Base-by-base conservation (phyloP, 1,140 invertebrate genomes). In the Eupristina koningsbergeri region DNA sequence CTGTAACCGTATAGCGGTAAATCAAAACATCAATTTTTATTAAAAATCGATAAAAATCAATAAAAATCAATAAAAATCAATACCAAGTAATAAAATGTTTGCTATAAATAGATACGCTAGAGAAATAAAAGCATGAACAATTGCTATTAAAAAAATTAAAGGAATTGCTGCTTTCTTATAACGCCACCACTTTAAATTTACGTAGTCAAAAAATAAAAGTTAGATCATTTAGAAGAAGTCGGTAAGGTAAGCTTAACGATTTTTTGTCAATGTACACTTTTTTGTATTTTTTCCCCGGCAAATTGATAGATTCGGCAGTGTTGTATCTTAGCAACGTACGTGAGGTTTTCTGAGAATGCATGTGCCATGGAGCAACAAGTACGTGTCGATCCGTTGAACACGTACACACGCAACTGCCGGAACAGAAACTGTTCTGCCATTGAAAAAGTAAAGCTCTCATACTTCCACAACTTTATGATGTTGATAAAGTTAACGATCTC, bases 341-440 rank as follows among this genome's bases (percentile, higher is more conserved):
- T 29, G 13, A 19, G 77, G 45, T 67, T 79, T 79, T 67, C 9
- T n/a, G 67, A 47, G 47, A 79, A 47, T 29, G 61, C 61, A 29
- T 47, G 39, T 34, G 39, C 13, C 61, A n/a, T 47, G n/a, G 41
- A 67, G 34, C 17, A 41, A 22, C 17, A 41, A 39, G 34, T 0
- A 45, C 36, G 13, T 31, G 26, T 11, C 31, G 75, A n/a, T 58
- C 31, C 36, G 29, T 6, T 26, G 26, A 6, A 26, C 39, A 61
- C 34, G 34, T 41, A n/a, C 17, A 26, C 11, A 15, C 41, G 41
- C 39, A 47, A 2, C 29, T n/a, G 29, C 15, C 0, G 41, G 58
- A 67, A 67, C 39, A 53, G 47, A 67, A 80, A 80, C 53, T 34
- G 26, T 53, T 34, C n/a, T 3, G 50, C 26, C 0, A 26, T 1